Evolutionary conservation across 2,888 invertebrate species (phyloP), one percentile per base, ranked within the genome.

Genomic region (Philopedon plagiatum): DNA sequence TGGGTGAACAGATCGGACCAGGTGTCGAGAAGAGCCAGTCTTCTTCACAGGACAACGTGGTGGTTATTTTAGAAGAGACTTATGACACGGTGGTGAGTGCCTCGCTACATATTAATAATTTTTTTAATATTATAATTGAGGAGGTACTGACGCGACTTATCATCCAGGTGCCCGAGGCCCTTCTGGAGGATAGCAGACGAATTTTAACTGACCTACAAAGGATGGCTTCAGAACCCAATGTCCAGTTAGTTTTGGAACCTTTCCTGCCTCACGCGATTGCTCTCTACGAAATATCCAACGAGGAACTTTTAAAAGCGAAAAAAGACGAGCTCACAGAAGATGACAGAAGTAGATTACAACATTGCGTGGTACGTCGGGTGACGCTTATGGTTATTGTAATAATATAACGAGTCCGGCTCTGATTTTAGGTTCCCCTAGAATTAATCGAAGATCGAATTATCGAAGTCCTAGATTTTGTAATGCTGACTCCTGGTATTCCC

Each of bases 401-500:
- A 5, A 61, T 19, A 9, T 9, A 15, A 54, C 15, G 19, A n/a
- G 2, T 54, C 11, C 1, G 11, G 3, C 4, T 26, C 11, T 23
- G 8, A 23, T 86, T 65, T 44, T 34, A 71, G 71, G 37, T 87
- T 80, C 87, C 88, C 37, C 83, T 89, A 37, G 89, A 88, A 76
- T 84, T 86, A 7, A 87, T 86, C 75, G 87, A 89, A 76, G 87
- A 87, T 61, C 86, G 87, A 65, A 88, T 89, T 84, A 86, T 89
- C 58, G 85, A 88, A 74, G 86, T 87, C n/a, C 83, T 89, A 58
- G 83, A 86, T 67, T 74, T 77, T 29, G 62, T 82, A 9, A 75
- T 75, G 73, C 57, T 71, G 9, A 49, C 72, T 19, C 64, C 73
- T 4, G 73, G 67, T 34, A 39, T 72, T 5, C 76, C 78, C 2